phyloP scores from a whole-genome alignment of 2,113 vertebrate species.

The Xenus cinereus region DNA sequence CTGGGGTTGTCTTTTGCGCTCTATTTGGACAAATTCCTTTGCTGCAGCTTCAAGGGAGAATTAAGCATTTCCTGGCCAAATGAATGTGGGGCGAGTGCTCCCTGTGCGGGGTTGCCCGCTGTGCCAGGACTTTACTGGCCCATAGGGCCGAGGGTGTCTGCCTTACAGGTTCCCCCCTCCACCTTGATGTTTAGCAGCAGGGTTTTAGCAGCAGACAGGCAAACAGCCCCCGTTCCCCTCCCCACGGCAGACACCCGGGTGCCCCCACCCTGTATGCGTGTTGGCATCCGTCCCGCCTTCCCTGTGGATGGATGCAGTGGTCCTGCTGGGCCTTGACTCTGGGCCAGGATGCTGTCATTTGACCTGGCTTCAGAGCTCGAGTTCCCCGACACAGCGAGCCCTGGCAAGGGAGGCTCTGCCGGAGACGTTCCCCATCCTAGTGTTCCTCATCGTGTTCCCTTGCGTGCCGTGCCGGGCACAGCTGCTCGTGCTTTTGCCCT shows the following conservation, averaged over 20 bases:
- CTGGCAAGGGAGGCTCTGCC: background rate
- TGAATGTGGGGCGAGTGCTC: background rate
- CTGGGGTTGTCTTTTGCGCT: fast-evolving
- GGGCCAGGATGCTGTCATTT: background rate
- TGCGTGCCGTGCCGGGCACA: fast-evolving
- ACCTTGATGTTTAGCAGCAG: background rate
- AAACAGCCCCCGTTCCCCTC: background rate
- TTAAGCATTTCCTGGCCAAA: background rate
- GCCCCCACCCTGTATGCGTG: background rate
- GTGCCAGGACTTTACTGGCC: background rate
- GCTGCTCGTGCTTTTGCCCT: background rate
- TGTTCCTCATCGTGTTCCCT: too few species aligned
- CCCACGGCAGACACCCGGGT: background rate
- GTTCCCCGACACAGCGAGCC: background rate
- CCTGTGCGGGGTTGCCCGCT: background rate
- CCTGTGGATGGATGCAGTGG: fast-evolving
- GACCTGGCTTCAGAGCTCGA: background rate
- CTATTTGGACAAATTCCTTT: background rate
- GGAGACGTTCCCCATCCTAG: background rate
- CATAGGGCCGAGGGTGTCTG: background rate
- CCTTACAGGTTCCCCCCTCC: background rate
- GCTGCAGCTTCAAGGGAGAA: background rate
- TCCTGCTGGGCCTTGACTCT: background rate
- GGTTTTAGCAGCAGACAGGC: background rate
- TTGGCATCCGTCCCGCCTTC: background rate